Evolutionary conservation across 2,888 invertebrate species (phyloP), one percentile per base, ranked within the genome.

Genomic region (Xylocampa areola): DNA sequence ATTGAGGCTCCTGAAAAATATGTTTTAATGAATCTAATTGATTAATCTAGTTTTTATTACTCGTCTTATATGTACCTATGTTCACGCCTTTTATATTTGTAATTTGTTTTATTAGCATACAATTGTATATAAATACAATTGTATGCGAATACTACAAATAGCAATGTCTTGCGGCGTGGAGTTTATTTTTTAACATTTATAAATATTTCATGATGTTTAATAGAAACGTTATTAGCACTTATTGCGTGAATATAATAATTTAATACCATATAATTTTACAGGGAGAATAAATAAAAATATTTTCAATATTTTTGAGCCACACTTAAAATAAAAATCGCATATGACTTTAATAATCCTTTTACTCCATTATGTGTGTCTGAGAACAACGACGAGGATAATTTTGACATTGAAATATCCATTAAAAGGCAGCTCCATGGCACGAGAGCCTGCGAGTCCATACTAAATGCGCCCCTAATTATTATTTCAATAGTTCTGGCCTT

Each of bases 401-500:
- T 64, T 51, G 59, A 61, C 63, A 70, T 69, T 68, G 59, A 69
- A 71, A 67, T 48, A 49, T 59, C 53, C 63, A 59, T 68, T 61
- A 64, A 74, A 57, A 47, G 14, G 0, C 36, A 32, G 25, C 16
- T 45, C 35, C 39, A 6, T 44, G 35, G 30, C 29, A 30, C 37
- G 14, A 32, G 27, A 57, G 54, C 19, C 52, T 14, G 48, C 33
- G 52, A 21, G 13, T 44, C 23, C 29, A 25, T n/a, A 21, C 48
- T 69, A 54, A 68, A 68, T 57, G 68, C 29, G 17, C 5, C 50
- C 23, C 51, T 70, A 55, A 69, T 69, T 63, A 67, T 67, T 54
- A 47, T 67, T 70, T 73, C 71, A 79, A 76, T 78, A 77, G 65
- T 77, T 68, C 67, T 71, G 70, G 61, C 69, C 70, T 55, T 71